phyloP scores from a whole-genome alignment of 1,140 invertebrate species.

The Anastatus disparis region DNA sequence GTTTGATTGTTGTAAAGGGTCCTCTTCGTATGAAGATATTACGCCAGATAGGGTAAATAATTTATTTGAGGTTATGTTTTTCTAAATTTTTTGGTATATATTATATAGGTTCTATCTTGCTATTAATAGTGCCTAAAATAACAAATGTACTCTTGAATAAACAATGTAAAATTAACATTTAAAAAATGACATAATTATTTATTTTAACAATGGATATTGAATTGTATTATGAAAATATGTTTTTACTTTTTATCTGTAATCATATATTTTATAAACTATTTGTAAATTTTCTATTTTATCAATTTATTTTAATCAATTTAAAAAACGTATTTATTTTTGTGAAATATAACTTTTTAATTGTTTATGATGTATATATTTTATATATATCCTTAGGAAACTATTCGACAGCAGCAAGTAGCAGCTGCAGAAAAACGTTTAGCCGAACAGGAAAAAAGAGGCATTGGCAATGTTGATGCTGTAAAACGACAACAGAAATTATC shows the following conservation, averaged over 20 bases:
- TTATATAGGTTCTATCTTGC: not conserved
- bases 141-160: no score
- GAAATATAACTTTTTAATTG: not conserved
- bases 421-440: slow-evolving; percentile 67
- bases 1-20: slow-evolving; percentile 26
- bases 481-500: slow-evolving; percentile 64
- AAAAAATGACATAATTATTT: no score
- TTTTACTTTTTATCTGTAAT: not conserved
- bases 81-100: not conserved
- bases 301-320: no score
- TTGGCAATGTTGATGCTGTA: slow-evolving; percentile 67
- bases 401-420: slow-evolving; percentile 65
- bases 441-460: slow-evolving; percentile 66
- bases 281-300: no score
- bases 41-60: slow-evolving; percentile 34
- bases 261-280: no score
- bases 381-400: slow-evolving; percentile 58
- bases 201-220: no score
- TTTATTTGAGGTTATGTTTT: slow-evolving; percentile 31
- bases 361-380: not conserved
- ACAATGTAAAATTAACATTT: no score
- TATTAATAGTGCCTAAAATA: no score
- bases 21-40: slow-evolving; percentile 35
- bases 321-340: slow-evolving; percentile 1
- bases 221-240: no score